Base-by-base conservation (phyloP, 2,113 vertebrate species). In the Perca schrenkii region DNA sequence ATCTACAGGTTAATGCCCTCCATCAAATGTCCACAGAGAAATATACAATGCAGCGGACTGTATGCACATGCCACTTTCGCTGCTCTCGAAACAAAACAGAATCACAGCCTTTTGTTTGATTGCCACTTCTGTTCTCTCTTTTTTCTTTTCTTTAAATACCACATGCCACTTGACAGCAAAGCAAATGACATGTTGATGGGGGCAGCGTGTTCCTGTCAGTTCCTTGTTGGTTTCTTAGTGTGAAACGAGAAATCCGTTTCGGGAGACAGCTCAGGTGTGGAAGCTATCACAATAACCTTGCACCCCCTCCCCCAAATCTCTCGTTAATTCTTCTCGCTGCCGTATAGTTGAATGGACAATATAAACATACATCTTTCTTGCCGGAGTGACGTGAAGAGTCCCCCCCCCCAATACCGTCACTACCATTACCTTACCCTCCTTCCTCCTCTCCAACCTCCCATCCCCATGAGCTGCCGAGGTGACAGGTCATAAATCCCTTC, bases 401-500 rank as follows among this genome's bases (percentile, higher is more conserved):
- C 86, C 77, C 86, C 74, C 77, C 75, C 13, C 77, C 47, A n/a
- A 85, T 52, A 50, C 82, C 47, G 46, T 86, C 78, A 63, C 83
- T 76, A 79, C 86, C 78, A 63, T 80, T 76, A 79, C 84, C 72
- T 79, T 66, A 25, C 61, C 66, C 69, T 49, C 21, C 31, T 21
- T 19, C 47, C 72, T 61, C 86, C 58, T 74, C 73, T 71, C 79
- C 67, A 47, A 36, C 68, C 65, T 84, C 66, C 69, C 81, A 75
- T 88, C 64, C 84, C 84, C 66, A 83, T 6, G 74, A 88, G 92
- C 86, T 91, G 63, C 84, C 0, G 66, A 89, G 94, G 94, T 94
- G 94, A 95, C 94, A 90, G 94, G 94, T 95, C 94, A 95, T 95
- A 94, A 95, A 96, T 96, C 93, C 94, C 94, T 75, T 82, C 91